Base-by-base conservation (phyloP, 2,797 vertebrate species). In the Acanthopagrus latus region DNA sequence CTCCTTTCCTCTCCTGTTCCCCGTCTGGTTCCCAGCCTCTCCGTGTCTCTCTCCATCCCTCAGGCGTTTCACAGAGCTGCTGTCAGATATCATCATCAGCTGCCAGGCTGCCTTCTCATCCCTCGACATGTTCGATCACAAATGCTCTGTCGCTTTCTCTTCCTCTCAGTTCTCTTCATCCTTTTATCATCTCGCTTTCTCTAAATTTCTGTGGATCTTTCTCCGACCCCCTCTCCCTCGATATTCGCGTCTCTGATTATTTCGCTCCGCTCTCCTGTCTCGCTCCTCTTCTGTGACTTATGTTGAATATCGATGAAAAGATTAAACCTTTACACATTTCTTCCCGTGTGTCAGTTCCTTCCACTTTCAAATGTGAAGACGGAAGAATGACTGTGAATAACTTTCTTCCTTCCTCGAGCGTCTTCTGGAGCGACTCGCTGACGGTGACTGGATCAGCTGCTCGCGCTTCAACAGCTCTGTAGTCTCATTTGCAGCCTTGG, bases 61-160 rank as follows among this genome's bases (percentile, higher is more conserved):
- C 18, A 2, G 76, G 81, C 64, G 0, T 25, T 52, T 66, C 8
- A 7, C 62, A 70, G 60, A 74, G 72, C 68, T 50, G 75, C 72
- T 76, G 85, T 76, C 72, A 70, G 85, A 81, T 81, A n/a, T 64
- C 66, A 81, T 84, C 74, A 60, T 51, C 51, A 7, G 73, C 70
- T 7, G 60, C 57, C 46, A 16, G 68, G 58, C 68, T 85, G 72
- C 58, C n/a, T 50, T 73, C 50, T 64, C 23, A 29, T 60, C 63
- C 58, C 43, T 43, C 9, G 2, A 21, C 38, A 16, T 65, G 55
- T 58, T 57, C 5, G 27, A 73, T 76, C 38, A 70, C 13, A 70
- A 23, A 62, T 65, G 52, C 50, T 43, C 46, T 44, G 9, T 21
- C 2, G 4, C 29, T 25, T 46, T 51, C 67, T 43, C 14, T 59